These are phyloP conservation scores for Eilema depressum DNA, from an alignment of 2,888 invertebrate species.

Conservation along the genomic window DNA sequence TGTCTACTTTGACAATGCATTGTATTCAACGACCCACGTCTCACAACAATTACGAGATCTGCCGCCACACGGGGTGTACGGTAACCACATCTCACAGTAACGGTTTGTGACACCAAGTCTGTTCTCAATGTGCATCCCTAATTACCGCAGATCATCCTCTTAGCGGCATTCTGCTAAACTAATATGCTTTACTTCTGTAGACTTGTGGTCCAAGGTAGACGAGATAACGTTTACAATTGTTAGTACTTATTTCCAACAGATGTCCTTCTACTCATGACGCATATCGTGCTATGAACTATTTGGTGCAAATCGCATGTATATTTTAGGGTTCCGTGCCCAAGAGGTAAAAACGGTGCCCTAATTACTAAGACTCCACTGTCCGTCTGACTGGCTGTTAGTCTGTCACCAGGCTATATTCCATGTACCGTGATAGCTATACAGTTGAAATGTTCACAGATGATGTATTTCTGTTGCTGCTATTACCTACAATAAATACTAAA, in stretches of 20 bases:
- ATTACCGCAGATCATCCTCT: conserved; percentile 75
- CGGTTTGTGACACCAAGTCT: conserved; percentile 57
- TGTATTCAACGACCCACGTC: conserved; percentile 14
- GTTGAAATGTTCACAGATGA: no score
- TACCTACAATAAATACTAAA: no score
- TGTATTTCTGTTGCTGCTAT: no score
- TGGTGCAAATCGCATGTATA: no score
- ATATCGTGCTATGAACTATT: no score
- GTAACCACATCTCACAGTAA: conserved; percentile 42
- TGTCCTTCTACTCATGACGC: no score
- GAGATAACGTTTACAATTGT: conserved; percentile 22
- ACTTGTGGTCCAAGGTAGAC: conserved; percentile 26
- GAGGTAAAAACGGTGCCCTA: no score
- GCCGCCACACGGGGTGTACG: background rate
- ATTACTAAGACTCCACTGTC: no score
- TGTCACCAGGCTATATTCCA: no score
- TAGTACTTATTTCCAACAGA: background rate
- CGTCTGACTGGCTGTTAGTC: no score
- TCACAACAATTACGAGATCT: conserved; percentile 14
- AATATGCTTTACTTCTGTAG: conserved; percentile 62
- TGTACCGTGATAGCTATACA: no score
- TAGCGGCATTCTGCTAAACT: conserved; percentile 68
- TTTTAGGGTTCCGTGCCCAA: no score
- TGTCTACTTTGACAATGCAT: conserved; percentile 1
- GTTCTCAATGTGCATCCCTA: conserved; percentile 69